A percentile compares a stretch with the other conserved stretches of the same genome.
phyloP scores from a whole-genome alignment of 2,888 invertebrate genomes.

The Stenolophus ochropezus region DNA sequence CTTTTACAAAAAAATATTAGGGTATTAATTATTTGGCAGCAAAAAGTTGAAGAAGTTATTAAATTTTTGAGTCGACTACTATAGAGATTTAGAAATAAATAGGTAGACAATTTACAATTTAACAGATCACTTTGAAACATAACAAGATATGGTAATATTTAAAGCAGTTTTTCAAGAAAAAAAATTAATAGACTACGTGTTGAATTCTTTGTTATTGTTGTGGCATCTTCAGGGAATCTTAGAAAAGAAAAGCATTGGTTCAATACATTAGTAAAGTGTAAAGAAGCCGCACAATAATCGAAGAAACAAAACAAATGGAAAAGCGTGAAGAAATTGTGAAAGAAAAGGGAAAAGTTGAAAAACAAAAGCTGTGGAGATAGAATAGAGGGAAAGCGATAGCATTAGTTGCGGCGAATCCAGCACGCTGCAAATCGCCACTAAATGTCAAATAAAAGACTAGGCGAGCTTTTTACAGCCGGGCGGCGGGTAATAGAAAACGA shows the following conservation, averaged over 20 bases:
- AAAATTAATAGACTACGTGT: too few species aligned
- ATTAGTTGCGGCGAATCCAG: slow-evolving; percentile 67
- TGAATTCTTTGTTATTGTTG: too few species aligned
- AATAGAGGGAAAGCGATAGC: slow-evolving; percentile 65
- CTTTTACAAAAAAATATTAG: too few species aligned
- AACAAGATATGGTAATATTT: too few species aligned
- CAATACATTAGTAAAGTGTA: neutral
- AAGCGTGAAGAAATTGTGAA: slow-evolving; percentile 37
- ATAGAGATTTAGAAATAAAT: too few species aligned
- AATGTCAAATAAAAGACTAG: slow-evolving; percentile 71
- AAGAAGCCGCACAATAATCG: neutral
- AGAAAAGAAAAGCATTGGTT: neutral
- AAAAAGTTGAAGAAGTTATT: too few species aligned
- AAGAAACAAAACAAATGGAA: slow-evolving; percentile 32
- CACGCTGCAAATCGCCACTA: slow-evolving; percentile 69
- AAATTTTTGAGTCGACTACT: too few species aligned
- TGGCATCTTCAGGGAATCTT: too few species aligned
- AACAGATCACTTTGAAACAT: too few species aligned
- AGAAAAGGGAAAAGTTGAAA: slow-evolving; percentile 50
- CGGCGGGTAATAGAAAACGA: slow-evolving; percentile 69
- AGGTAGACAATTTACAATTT: too few species aligned
- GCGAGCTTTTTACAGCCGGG: slow-evolving; percentile 68
- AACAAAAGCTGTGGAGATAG: slow-evolving; percentile 64
- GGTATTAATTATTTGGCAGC: too few species aligned
- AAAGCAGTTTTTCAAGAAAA: too few species aligned